phyloP scores from a whole-genome alignment of 2,113 vertebrate species.

The Rhea americana region DNA sequence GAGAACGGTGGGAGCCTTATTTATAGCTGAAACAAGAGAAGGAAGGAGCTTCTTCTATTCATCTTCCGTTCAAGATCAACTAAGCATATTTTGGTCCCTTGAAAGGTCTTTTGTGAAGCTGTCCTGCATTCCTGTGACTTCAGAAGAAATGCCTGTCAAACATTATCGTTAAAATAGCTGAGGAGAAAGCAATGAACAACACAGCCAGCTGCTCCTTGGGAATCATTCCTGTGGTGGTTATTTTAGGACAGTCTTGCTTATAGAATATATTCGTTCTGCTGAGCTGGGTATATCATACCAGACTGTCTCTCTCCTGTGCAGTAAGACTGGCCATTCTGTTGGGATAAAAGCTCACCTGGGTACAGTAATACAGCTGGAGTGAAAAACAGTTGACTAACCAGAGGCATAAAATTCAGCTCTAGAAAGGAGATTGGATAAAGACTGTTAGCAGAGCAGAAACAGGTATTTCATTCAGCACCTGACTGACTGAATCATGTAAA shows the following conservation, averaged over 20 bases:
- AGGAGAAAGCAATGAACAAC: constrained; percentile 9
- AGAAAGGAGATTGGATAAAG: background rate
- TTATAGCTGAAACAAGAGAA: constrained; percentile 17
- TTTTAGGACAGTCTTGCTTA: background rate
- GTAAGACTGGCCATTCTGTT: background rate
- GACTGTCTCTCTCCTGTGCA: background rate
- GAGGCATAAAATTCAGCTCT: background rate
- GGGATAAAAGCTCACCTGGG: background rate
- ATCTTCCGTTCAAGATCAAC: constrained; percentile 18
- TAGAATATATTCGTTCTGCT: background rate
- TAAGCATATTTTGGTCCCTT: constrained; percentile 37
- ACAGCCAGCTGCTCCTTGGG: background rate
- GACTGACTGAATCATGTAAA: background rate
- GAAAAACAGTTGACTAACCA: background rate
- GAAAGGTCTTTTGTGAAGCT: constrained; percentile 4
- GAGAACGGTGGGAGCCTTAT: constrained; percentile 2
- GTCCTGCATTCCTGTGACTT: background rate
- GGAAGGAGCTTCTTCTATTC: background rate
- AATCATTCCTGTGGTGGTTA: background rate
- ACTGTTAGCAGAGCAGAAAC: background rate
- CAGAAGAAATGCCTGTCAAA: constrained; percentile 30
- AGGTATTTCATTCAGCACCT: background rate
- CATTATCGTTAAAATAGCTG: background rate
- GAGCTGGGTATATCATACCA: background rate
- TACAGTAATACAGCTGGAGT: background rate